Evolutionary conservation across 2,113 vertebrate species (phyloP).

Genomic region (Trochalopteron elliotii): DNA sequence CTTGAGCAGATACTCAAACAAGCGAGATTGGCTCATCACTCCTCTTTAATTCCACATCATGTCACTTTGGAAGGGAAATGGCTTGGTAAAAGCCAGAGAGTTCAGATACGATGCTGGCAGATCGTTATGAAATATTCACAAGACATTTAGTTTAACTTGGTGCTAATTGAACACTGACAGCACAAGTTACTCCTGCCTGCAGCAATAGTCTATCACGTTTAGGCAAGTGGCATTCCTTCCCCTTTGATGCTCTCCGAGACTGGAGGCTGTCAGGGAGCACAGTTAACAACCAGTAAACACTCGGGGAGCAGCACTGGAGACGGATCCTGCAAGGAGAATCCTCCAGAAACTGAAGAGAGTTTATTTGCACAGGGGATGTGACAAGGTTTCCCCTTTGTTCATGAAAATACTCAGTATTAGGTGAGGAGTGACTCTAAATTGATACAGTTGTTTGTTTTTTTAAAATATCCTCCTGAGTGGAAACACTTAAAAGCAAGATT

Average conservation of each 20-base stretch:
- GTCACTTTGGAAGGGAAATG: constrained; percentile 63
- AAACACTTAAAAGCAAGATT: not conserved
- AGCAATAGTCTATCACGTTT: constrained; percentile 66
- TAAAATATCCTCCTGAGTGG: not conserved
- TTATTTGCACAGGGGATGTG: not conserved
- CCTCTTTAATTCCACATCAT: constrained; percentile 54
- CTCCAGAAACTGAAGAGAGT: not conserved
- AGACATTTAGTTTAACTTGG: constrained; percentile 70
- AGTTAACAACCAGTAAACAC: not conserved
- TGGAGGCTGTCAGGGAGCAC: not conserved
- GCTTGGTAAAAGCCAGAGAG: constrained; percentile 68
- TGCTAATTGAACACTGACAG: constrained; percentile 73
- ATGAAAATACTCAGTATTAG: not conserved
- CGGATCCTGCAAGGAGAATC: not conserved
- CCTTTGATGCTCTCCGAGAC: not conserved
- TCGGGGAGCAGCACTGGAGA: not conserved
- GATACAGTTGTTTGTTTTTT: not conserved
- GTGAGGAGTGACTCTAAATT: not conserved
- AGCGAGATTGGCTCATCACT: constrained; percentile 41
- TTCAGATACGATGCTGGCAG: constrained; percentile 66
- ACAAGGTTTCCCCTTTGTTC: not conserved
- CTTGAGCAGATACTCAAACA: constrained; percentile 36
- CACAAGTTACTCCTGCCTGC: constrained; percentile 68
- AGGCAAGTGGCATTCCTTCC: constrained; percentile 36
- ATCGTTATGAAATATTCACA: constrained; percentile 74